phyloP scores from a whole-genome alignment of 2,113 vertebrate genomes.

The Microcebus tavaratra region DNA sequence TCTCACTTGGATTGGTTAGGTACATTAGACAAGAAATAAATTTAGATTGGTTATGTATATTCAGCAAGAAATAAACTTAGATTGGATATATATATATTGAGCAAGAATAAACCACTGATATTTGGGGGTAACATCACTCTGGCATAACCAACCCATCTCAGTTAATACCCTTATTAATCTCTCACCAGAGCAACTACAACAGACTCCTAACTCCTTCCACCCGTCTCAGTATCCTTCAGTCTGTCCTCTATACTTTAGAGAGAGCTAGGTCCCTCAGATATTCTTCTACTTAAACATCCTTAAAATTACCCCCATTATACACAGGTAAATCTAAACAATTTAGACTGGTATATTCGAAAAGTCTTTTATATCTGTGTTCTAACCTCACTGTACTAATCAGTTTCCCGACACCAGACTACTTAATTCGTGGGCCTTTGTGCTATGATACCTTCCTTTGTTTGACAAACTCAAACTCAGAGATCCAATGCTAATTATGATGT shows the following conservation, averaged over 20 bases:
- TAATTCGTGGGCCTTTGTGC: fast-evolving
- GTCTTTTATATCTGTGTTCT: background rate
- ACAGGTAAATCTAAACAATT: background rate
- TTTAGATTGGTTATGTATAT: background rate
- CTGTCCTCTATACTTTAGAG: fast-evolving
- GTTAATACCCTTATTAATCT: background rate
- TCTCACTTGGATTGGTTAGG: background rate
- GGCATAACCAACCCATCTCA: background rate
- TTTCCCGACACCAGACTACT: background rate
- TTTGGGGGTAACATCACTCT: background rate
- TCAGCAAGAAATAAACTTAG: background rate
- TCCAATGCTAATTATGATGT: background rate
- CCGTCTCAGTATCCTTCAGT: background rate
- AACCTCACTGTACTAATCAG: background rate
- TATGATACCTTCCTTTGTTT: background rate
- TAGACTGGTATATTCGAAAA: background rate
- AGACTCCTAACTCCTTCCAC: background rate
- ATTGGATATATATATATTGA: background rate
- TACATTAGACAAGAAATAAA: background rate
- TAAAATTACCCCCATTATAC: background rate
- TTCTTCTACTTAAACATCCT: background rate
- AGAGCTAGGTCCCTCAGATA: background rate
- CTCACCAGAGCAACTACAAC: background rate
- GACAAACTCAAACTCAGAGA: background rate
- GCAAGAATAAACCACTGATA: background rate